A percentile compares a stretch with the other conserved stretches of the same genome.
Conservation (phyloP, 1,140 invertebrate species). For the Zaprionus africanus region DNA sequence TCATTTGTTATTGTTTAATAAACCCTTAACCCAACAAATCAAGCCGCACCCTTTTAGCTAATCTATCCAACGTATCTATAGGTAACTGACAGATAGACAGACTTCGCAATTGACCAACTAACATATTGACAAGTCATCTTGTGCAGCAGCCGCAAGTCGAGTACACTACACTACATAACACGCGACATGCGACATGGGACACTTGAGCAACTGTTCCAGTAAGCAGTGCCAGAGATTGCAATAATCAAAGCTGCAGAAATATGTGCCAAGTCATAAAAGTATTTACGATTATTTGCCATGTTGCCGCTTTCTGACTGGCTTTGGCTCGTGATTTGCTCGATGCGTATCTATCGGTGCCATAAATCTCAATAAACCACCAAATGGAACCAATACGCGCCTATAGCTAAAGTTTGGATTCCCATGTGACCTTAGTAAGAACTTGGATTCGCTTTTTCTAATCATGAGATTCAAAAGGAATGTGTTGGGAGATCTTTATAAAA, state of each 20-base stretch:
- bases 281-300: conserved; percentile 29
- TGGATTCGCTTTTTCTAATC: not conserved
- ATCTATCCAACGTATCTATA: conserved; percentile 34
- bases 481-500: not conserved
- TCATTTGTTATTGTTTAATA: conserved; percentile 11
- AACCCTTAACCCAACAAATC: conserved; percentile 26
- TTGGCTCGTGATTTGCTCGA: conserved; percentile 33
- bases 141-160: conserved; percentile 18
- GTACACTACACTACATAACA: not conserved
- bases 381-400: not conserved
- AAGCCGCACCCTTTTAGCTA: conserved; percentile 41
- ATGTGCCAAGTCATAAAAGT: conserved; percentile 68
- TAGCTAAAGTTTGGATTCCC: conserved; percentile 19
- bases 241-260: conserved; percentile 78
- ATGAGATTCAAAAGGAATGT: not conserved
- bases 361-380: conserved; percentile 66
- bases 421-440: conserved; percentile 17
- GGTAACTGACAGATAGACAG: conserved; percentile 5
- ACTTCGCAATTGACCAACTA: conserved; percentile 13
- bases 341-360: conserved; percentile 44
- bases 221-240: conserved; percentile 49
- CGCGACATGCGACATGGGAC: not conserved
- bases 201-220: conserved; percentile 9
- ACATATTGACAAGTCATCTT: conserved; percentile 27
- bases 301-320: not conserved